Evolutionary conservation across 2,797 vertebrate species (phyloP).

Genomic region (Scarus forsteni): DNA sequence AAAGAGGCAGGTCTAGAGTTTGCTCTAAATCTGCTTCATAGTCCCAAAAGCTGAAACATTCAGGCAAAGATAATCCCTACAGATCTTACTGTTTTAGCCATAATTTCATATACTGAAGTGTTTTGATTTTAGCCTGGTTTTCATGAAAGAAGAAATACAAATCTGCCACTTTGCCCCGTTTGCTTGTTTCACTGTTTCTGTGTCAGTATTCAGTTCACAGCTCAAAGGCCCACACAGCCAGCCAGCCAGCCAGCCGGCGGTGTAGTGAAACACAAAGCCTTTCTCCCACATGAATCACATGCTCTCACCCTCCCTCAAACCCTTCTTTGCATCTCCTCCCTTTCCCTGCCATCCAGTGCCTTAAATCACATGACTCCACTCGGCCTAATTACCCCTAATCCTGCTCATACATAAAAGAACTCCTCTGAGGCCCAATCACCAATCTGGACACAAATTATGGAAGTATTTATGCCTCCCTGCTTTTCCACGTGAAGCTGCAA

Average conservation of each 20-base stretch:
- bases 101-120: too few species aligned
- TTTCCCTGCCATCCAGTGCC: conserved; percentile 27
- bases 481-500: not conserved
- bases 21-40: too few species aligned
- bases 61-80: too few species aligned
- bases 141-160: conserved; percentile 9
- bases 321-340: conserved; percentile 6
- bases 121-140: not conserved
- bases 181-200: conserved; percentile 22
- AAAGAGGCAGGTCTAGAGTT: too few species aligned
- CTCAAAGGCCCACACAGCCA: conserved; percentile 48
- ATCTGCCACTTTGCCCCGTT: conserved; percentile 1
- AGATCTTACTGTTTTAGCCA: too few species aligned
- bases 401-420: conserved; percentile 7
- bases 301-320: conserved; percentile 14
- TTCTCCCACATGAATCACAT: conserved; percentile 61
- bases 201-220: conserved; percentile 67
- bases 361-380: conserved; percentile 58
- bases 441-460: not conserved
- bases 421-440: not conserved
- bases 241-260: conserved; percentile 34
- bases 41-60: too few species aligned
- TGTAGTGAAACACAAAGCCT: conserved; percentile 49
- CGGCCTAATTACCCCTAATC: not conserved
- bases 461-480: not conserved